These are phyloP conservation scores for Platorchestia sp. DNA, from an alignment of 1,140 invertebrate genomes.

Conservation along the genomic window DNA sequence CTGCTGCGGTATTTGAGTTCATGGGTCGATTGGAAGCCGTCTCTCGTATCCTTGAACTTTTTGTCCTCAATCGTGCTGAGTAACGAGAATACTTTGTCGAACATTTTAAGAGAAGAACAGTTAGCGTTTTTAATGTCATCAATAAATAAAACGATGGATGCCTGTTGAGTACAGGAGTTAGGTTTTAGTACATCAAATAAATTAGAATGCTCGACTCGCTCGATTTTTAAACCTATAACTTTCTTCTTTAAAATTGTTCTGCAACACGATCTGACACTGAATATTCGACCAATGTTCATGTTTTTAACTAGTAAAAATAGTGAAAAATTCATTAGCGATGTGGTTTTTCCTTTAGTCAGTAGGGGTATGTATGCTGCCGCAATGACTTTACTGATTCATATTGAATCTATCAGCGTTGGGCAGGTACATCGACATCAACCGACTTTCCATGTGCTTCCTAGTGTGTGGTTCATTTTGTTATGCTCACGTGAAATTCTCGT, in stretches of 20 bases:
- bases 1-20: background rate
- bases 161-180: background rate
- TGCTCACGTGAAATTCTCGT: background rate
- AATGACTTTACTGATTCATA: background rate
- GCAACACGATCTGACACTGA: background rate
- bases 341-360: background rate
- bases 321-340: background rate
- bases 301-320: background rate
- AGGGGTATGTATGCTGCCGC: background rate
- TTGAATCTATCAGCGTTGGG: background rate
- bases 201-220: background rate
- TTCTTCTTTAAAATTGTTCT: background rate
- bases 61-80: background rate
- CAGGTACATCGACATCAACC: background rate
- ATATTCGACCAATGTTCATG: background rate
- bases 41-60: background rate
- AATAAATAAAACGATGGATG: background rate
- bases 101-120: background rate
- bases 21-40: background rate
- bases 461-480: background rate
- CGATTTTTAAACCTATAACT: background rate
- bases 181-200: background rate
- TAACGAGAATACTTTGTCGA: background rate
- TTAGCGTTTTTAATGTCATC: background rate
- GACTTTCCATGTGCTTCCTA: background rate